Evolutionary conservation across 1,140 invertebrate genomes (phyloP).

Genomic region (Geopemphigus sp.): DNA sequence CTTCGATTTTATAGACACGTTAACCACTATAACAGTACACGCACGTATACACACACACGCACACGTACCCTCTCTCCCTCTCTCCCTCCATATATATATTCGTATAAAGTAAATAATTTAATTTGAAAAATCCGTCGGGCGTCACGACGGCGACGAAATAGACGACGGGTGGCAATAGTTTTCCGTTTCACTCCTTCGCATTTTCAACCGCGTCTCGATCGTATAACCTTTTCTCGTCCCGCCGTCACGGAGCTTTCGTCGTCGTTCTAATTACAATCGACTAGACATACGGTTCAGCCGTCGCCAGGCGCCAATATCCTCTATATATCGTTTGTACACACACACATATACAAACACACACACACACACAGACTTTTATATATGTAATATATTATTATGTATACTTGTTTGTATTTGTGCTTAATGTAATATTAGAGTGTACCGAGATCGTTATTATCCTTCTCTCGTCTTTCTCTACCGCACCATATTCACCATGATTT

Average conservation of each 20-base stretch:
- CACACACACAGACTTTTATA: too few species aligned
- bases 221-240: neutral
- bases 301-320: conserved; percentile 20
- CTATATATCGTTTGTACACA: too few species aligned
- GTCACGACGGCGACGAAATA: neutral
- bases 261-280: conserved; percentile 19
- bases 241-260: neutral
- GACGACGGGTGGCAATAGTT: conserved; percentile 25
- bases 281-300: conserved; percentile 28
- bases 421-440: too few species aligned
- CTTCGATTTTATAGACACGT: too few species aligned
- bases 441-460: too few species aligned
- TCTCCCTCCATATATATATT: neutral
- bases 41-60: neutral
- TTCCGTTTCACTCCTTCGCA: neutral
- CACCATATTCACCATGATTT: too few species aligned
- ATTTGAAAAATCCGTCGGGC: conserved; percentile 15
- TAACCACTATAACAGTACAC: neutral
- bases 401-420: too few species aligned
- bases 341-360: too few species aligned
- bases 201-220: neutral
- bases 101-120: conserved; percentile 11
- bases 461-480: too few species aligned
- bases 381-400: too few species aligned
- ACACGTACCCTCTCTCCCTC: too few species aligned